Evolutionary conservation across 64 coral and sea anemone species (phyloP), one percentile per base, ranked within the genome.

Genomic region (Pocillopora verrucosa): DNA sequence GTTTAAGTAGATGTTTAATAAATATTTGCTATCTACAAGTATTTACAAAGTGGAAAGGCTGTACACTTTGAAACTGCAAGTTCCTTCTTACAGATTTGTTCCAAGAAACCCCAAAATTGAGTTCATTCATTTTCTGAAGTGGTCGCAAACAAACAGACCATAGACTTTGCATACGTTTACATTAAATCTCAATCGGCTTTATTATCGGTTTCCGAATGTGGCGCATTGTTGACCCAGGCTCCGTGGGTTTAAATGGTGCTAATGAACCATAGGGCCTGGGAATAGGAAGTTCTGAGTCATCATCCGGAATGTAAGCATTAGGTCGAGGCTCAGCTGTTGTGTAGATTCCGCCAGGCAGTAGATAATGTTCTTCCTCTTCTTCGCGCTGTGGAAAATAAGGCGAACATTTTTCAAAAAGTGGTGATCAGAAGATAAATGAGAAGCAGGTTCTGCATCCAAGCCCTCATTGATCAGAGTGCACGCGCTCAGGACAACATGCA

Each of bases 231-330:
- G 94, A 99, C 22, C 97, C 97, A 79, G 94, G 97, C 65, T 99
- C 94, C 22, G 97, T 91, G 17, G 97, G 97, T 77, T 99, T 99
- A 81, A 99, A 99, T 35, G 97, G 97, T 5, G 97, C 97, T 14
- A 95, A 80, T 14, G 97, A 76, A 25, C 97, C 97, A 74, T 99
- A 99, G 60, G 97, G 97, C 59, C 97, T 94, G 57, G 97, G 97
- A 70, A 99, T 99, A 14, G 97, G 97, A 37, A 99, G 67, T 25
- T 99, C 97, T 4, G 94, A 65, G 89, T 99, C 97, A 79, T 99
- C 97, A 90, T 99, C 97, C 61, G 97, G 97, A 58, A 99, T 99
- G 84, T 99, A 99, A 11, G 97, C 97, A 95, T 99, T 99, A 37
- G 97, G 97, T 91, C 97, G 93, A 95, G 97, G 97, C 61, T 99